Conservation (phyloP, 1,140 invertebrate species). For the Zophobas atratus region DNA sequence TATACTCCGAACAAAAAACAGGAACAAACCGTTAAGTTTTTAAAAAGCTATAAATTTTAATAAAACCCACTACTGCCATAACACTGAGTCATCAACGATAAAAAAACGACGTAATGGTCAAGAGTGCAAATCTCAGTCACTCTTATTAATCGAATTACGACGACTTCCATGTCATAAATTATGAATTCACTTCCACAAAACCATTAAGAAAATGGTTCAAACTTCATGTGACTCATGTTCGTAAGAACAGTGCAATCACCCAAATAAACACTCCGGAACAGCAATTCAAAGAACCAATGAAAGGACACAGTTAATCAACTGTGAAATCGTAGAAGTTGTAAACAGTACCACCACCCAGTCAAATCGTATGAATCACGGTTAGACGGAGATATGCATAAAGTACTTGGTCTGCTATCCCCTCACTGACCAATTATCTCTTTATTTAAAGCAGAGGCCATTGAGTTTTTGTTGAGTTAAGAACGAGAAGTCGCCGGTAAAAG, state of each 20-base stretch:
- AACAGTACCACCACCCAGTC: slow-evolving; percentile 12
- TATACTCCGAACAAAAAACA: no score
- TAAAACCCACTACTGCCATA: no score
- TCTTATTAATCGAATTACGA: no score
- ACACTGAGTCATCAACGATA: no score
- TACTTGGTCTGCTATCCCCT: slow-evolving; percentile 13
- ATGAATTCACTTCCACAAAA: slow-evolving; percentile 11
- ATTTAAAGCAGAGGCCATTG: slow-evolving; percentile 26
- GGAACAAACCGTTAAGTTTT: no score
- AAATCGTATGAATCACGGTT: not conserved
- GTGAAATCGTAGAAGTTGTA: slow-evolving; percentile 40
- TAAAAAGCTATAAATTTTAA: no score
- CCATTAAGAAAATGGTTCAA: slow-evolving; percentile 25
- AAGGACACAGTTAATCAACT: slow-evolving; percentile 25
- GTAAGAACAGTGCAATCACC: slow-evolving; percentile 12
- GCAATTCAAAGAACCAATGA: not conserved
- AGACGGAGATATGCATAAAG: not conserved
- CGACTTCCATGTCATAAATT: no score
- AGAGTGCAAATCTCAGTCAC: no score
- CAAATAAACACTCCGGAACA: not conserved
- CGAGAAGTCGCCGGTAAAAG: not conserved
- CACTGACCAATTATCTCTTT: not conserved
- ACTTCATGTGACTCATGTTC: slow-evolving; percentile 12
- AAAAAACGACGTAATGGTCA: no score
- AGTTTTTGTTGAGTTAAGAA: slow-evolving; percentile 1